Conservation (phyloP, 1,140 invertebrate genomes). For the Lanistes nyassanus region DNA sequence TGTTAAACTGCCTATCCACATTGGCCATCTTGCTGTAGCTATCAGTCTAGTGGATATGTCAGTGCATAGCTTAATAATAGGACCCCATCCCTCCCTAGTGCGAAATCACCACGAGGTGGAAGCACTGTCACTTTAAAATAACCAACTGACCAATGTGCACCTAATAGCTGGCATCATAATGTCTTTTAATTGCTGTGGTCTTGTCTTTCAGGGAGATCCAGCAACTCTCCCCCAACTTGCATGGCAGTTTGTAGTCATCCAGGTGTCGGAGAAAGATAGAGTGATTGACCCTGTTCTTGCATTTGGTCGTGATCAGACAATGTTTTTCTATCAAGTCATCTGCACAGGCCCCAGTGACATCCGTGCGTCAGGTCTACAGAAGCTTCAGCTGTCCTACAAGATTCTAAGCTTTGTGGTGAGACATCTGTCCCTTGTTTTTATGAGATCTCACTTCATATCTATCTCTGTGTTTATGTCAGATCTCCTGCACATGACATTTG, state of each 20-base stretch:
- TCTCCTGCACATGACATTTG: not conserved
- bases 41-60: too few relatives aligned
- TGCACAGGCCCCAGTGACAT: slow-evolving; percentile 69
- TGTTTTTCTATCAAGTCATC: slow-evolving; percentile 83
- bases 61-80: too few relatives aligned
- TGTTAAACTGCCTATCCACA: too few relatives aligned
- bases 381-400: slow-evolving; percentile 76
- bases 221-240: slow-evolving; percentile 82
- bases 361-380: slow-evolving; percentile 75
- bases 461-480: not conserved
- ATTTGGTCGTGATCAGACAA: slow-evolving; percentile 80
- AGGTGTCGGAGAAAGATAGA: slow-evolving; percentile 76
- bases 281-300: slow-evolving; percentile 87
- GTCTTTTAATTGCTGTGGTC: not conserved
- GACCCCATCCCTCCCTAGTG: too few relatives aligned
- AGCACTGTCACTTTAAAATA: too few relatives aligned
- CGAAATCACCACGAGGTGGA: too few relatives aligned
- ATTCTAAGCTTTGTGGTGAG: slow-evolving; percentile 72
- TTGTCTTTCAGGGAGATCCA: slow-evolving; percentile 59
- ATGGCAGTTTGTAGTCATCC: slow-evolving; percentile 92
- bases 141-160: too few relatives aligned
- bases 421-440: slow-evolving; percentile 4
- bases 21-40: too few relatives aligned
- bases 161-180: too few relatives aligned
- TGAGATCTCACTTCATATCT: not conserved